Evolutionary conservation across 1,140 invertebrate genomes (phyloP).

Genomic region (Onthophagus taurus): DNA sequence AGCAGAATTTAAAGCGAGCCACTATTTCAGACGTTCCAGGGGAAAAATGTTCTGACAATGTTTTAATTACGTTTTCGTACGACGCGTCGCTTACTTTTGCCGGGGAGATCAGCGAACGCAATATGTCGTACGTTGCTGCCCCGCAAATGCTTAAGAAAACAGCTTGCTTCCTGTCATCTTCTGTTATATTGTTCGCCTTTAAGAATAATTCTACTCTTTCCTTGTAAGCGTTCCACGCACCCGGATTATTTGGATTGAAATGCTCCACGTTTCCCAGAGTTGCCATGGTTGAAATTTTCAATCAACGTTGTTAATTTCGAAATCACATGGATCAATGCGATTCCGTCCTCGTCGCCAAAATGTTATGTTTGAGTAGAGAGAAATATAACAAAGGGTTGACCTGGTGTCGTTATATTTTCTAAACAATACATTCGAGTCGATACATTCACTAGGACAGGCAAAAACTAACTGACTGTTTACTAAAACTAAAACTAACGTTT

Average conservation of each 20-base stretch:
- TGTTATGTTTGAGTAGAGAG: no score
- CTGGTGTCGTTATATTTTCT: no score
- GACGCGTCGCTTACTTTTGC: background rate
- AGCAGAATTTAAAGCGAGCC: no score
- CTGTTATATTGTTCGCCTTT: no score
- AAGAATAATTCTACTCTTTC: background rate
- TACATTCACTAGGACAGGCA: no score
- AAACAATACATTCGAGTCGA: no score
- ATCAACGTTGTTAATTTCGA: no score
- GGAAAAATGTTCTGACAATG: background rate
- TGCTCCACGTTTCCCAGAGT: background rate
- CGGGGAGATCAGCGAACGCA: background rate
- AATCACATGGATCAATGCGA: no score
- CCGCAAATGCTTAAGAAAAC: constrained; percentile 1
- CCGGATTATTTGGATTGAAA: background rate
- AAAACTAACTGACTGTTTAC: no score
- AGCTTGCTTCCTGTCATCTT: background rate
- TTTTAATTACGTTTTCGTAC: background rate
- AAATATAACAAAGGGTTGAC: no score
- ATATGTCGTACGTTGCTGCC: background rate
- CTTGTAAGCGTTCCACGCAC: background rate
- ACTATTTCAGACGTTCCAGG: constrained; percentile 1
- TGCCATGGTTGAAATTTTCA: background rate
- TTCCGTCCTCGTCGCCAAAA: no score
- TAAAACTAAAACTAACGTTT: no score